These are phyloP conservation scores for Melangyna quadrimaculata DNA, from an alignment of 2,888 invertebrate species.

Conservation along the genomic window DNA sequence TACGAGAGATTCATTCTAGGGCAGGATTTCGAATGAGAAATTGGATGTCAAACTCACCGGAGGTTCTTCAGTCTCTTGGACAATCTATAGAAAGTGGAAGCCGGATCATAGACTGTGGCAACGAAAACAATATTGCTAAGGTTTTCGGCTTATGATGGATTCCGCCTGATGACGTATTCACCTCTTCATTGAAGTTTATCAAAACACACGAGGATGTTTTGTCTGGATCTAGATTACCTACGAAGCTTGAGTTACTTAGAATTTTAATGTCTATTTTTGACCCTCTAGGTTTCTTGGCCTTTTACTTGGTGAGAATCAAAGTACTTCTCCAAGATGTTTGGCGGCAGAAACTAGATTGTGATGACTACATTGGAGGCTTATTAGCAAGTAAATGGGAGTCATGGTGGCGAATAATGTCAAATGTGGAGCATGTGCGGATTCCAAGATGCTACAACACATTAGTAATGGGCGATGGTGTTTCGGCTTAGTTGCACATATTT, in stretches of 20 bases:
- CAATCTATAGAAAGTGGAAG: too few relatives aligned
- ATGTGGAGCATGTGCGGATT: constrained; percentile 37
- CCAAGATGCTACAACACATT: constrained; percentile 54
- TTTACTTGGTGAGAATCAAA: constrained; percentile 56
- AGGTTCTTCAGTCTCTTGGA: too few relatives aligned
- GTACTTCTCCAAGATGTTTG: constrained; percentile 59
- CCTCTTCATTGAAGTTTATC: too few relatives aligned
- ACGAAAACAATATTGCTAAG: constrained; percentile 4
- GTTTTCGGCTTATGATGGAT: constrained; percentile 16
- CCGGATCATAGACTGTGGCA: too few relatives aligned
- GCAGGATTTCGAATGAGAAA: too few relatives aligned
- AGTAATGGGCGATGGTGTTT: neutral
- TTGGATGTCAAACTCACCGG: too few relatives aligned
- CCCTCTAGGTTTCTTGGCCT: constrained; percentile 52
- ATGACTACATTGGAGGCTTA: constrained; percentile 47
- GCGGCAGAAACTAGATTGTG: constrained; percentile 28
- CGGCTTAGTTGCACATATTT: constrained; percentile 34
- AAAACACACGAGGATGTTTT: neutral
- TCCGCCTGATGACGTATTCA: neutral
- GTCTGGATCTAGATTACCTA: constrained; percentile 28
- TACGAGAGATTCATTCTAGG: too few relatives aligned
- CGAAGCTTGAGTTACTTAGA: constrained; percentile 53
- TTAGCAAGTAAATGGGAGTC: constrained; percentile 24
- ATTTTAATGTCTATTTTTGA: constrained; percentile 68
- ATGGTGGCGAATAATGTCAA: constrained; percentile 35